Base-by-base conservation (phyloP, 2,888 invertebrate genomes). In the Himalopsyche anomala region DNA sequence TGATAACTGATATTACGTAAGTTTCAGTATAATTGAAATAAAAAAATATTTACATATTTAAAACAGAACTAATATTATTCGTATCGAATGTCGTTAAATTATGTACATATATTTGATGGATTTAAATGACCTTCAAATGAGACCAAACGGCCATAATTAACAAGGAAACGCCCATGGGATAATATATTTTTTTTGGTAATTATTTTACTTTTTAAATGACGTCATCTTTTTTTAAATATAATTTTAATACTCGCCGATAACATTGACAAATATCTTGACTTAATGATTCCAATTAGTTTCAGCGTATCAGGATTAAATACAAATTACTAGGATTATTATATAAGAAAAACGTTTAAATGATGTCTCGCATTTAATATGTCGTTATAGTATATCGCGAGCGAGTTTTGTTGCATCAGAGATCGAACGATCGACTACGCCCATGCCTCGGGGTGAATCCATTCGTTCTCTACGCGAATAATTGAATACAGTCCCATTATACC, bases 401-500 rank as follows among this genome's bases (percentile, higher is more conserved):
- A 51, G 81, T 81, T 81, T 40, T 55, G 86, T 86, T 84, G 83
- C 85, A 80, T 87, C 85, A 85, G 54, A 62, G 79, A 45, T 40
- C 80, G 45, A 40, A 82, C 82, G 62, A 62, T 62, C 82, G 87
- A 83, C 87, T 74, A 87, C 87, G 87, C 87, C 87, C 81, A 85
- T 79, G 85, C 87, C 87, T 55, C 56, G 55, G 85, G 87, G 74
- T n/a, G 54, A 54, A 74, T 54, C 51, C 56, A 80, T 19, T 83
- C 87, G 84, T 87, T 85, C 87, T 84, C 85, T 79, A 83, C 87
- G 80, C 56, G 83, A 83, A 74, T 38, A 19, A 19, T n/a, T 28
- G 19, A 15, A 62, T 62, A 38, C 80, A 40, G 5, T 42, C 40
- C 17, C 9, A 80, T 42, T 80, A 42, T 11, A 15, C 15, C 51